These are phyloP conservation scores for Cherax destructor DNA, from an alignment of 1,140 invertebrate species.

Conservation along the genomic window DNA sequence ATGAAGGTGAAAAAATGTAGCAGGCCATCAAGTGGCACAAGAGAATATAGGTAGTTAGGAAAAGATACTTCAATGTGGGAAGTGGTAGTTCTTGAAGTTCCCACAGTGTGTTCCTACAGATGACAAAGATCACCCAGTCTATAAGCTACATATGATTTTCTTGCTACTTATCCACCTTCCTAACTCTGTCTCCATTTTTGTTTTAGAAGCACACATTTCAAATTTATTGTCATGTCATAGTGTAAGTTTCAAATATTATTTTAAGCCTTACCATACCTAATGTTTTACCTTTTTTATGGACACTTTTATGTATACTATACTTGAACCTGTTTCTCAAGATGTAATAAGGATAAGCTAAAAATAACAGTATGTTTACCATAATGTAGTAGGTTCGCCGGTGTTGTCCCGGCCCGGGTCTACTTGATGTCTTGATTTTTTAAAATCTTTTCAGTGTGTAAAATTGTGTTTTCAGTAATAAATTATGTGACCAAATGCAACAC, in stretches of 20 bases:
- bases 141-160: too few relatives aligned
- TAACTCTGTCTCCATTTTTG: background rate
- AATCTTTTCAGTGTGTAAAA: background rate
- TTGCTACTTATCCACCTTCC: background rate
- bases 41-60: too few relatives aligned
- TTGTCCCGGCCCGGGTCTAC: too few relatives aligned
- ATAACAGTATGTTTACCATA: too few relatives aligned
- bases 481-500: background rate
- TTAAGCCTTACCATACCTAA: background rate
- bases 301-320: background rate
- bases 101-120: background rate
- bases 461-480: background rate
- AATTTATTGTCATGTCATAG: background rate
- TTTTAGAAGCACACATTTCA: background rate
- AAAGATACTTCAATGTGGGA: too few relatives aligned
- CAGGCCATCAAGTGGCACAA: too few relatives aligned
- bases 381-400: too few relatives aligned
- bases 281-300: too few relatives aligned
- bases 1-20: too few relatives aligned
- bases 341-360: background rate
- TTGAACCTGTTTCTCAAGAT: background rate
- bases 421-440: background rate
- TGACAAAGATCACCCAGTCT: background rate
- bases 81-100: background rate
- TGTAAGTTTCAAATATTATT: background rate